Conservation (phyloP, 1,140 invertebrate species). For the Heliothis subflexa region DNA sequence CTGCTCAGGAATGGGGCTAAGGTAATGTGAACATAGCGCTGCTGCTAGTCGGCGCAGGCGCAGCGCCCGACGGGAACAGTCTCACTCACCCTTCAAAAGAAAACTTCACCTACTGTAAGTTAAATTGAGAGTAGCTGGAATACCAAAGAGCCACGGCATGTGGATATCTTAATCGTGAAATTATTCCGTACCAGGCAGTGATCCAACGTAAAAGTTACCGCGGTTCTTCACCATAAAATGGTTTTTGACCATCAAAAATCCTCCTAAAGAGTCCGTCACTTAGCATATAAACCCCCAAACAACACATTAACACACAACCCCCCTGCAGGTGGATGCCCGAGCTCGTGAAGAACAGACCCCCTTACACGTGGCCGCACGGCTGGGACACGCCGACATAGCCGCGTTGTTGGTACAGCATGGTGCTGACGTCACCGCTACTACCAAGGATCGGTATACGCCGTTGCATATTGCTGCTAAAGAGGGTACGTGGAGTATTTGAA, state of each 20-base stretch:
- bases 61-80: no score
- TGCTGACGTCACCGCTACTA: constrained; percentile 94
- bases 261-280: no score
- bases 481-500: constrained; percentile 83
- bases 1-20: constrained; percentile 96
- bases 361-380: constrained; percentile 95
- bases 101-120: no score
- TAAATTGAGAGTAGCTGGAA: neutral
- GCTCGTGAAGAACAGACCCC: constrained; percentile 97
- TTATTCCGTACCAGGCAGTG: no score
- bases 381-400: constrained; percentile 97
- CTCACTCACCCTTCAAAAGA: no score
- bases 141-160: no score
- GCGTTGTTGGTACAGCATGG: constrained; percentile 96
- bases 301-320: neutral
- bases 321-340: constrained; percentile 95
- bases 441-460: constrained; percentile 98
- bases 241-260: no score
- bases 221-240: no score
- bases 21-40: constrained; percentile 51
- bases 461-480: constrained; percentile 99
- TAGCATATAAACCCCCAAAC: neutral
- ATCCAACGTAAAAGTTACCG: no score
- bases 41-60: no score
- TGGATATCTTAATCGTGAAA: neutral